Conservation (phyloP, 2,797 vertebrate genomes). For the Pogoniulus pusillus region DNA sequence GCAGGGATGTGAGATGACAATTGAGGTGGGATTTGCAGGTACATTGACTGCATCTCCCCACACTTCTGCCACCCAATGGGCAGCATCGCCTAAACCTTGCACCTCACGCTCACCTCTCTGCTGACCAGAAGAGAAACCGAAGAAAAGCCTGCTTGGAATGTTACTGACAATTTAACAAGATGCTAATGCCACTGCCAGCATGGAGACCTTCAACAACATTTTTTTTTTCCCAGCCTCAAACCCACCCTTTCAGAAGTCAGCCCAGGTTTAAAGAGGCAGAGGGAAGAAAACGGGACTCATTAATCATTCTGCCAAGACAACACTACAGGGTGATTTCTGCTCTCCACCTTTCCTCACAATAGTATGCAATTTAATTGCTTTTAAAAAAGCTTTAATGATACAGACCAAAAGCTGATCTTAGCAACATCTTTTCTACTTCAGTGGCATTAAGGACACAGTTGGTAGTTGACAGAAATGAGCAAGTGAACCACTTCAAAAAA, state of each 20-base stretch:
- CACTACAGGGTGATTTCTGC: constrained; percentile 54
- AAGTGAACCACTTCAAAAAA: constrained; percentile 41
- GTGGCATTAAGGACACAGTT: constrained; percentile 56
- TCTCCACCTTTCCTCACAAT: constrained; percentile 47
- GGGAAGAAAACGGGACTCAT: constrained; percentile 30
- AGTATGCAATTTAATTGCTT: constrained; percentile 67
- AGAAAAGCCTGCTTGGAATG: background rate
- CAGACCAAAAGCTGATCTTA: constrained; percentile 56
- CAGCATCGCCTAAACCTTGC: background rate
- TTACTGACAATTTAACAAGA: background rate
- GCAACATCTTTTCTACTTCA: constrained; percentile 47
- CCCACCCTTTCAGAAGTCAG: constrained; percentile 39
- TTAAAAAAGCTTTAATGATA: constrained; percentile 51
- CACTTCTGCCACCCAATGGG: background rate
- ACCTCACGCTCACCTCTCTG: background rate
- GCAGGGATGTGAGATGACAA: background rate
- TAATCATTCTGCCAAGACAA: constrained; percentile 60
- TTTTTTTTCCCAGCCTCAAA: background rate
- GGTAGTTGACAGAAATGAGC: constrained; percentile 37
- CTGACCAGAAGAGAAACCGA: background rate
- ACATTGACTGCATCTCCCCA: background rate
- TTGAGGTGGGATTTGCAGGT: background rate
- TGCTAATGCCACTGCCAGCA: background rate
- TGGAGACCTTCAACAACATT: background rate
- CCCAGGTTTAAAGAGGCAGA: constrained; percentile 38